Evolutionary conservation across 1,140 invertebrate species (phyloP), one percentile per base, ranked within the genome.

Genomic region (Tetramorium alpestre): DNA sequence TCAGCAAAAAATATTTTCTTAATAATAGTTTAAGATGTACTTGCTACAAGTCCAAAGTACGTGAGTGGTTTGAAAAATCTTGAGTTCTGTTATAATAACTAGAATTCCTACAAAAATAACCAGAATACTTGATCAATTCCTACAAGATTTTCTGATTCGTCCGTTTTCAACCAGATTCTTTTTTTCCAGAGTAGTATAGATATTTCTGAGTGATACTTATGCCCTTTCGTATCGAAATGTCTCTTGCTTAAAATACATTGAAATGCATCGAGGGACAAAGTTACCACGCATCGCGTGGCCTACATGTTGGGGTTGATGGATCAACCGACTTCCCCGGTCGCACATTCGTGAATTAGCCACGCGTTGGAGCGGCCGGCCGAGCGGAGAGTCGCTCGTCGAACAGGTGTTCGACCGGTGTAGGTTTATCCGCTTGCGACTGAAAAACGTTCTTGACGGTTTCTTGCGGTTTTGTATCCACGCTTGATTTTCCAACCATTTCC

Each of bases 331-430:
- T 69, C 41, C 28, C 33, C 28, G 28, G 22, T 33, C 67, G 44
- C 69, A 44, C 38, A 84, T 73, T 84, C 41, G 80, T 62, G 67
- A 86, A 80, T 73, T 54, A 49, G 77, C 76, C 33, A 82, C 70
- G 67, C 38, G 10, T 62, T 22, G 60, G 18, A 73, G 47, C 62
- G 65, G 47, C n/a, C 75, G 76, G 13, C 56, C 22, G 47, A 38
- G 18, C 11, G 77, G 33, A 28, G 49, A 62, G 22, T 77, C n/a
- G 70, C 51, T 41, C 38, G 69, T 64, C 22, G 87, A 67, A 90
- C 90, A 91, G 90, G 87, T 91, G 90, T 62, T 64, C 47, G 72
- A 69, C 28, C 44, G 5, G 54, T 56, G 47, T 87, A 56, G 28
- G 78, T 88, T 80, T 88, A 81, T 58, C 47, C 69, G 69, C 33